These are phyloP conservation scores for Paramormyrops kingsleyae DNA, from an alignment of 2,113 vertebrate species.

Conservation along the genomic window DNA sequence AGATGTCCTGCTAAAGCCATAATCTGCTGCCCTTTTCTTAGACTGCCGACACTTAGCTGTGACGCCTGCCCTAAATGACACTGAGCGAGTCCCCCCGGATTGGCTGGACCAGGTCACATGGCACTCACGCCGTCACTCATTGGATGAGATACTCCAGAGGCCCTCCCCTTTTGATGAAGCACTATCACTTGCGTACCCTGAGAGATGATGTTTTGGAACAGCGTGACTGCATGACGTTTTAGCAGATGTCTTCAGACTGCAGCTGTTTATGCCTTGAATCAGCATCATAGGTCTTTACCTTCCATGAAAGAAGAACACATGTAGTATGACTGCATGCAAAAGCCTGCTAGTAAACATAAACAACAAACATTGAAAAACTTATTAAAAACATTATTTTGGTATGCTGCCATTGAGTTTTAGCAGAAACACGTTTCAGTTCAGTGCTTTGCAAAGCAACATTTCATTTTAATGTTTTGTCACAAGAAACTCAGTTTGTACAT, in stretches of 20 bases:
- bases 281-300: neutral
- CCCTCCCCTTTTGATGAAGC: neutral
- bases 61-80: neutral
- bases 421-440: neutral
- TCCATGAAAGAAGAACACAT: neutral
- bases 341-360: neutral
- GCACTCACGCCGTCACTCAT: neutral
- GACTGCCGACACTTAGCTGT: neutral
- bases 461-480: neutral
- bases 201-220: neutral
- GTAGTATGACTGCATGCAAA: neutral
- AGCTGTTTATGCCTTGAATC: neutral
- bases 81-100: neutral
- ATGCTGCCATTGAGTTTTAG: neutral
- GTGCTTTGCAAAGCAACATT: neutral
- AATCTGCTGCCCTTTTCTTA: neutral
- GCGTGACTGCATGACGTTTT: neutral
- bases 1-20: neutral
- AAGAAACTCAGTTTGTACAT: neutral
- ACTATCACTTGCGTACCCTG: neutral
- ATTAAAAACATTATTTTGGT: neutral
- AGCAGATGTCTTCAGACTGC: neutral
- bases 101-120: constrained; percentile 1
- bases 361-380: neutral
- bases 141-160: neutral